A percentile compares a stretch with the other conserved stretches of the same genome.
Conservation (phyloP, 2,888 invertebrate genomes). For the Osmoderma eremita region DNA sequence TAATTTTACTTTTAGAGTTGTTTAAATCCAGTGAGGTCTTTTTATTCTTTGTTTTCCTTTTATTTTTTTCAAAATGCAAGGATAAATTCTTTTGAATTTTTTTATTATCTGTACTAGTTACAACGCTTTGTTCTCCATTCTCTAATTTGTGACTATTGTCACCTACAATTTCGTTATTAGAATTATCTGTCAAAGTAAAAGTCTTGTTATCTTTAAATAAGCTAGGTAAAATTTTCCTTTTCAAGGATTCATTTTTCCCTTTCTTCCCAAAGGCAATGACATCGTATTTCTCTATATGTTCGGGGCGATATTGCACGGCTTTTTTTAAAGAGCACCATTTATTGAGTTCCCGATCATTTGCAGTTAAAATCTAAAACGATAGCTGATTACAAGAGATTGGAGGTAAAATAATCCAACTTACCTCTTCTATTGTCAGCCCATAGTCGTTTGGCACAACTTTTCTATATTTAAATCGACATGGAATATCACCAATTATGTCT, state of each 20-base stretch:
- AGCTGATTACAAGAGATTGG: background rate
- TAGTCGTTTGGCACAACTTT: constrained; percentile 90
- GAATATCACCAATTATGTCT: constrained; percentile 91
- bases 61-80: background rate
- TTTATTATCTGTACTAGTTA: constrained; percentile 3
- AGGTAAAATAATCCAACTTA: constrained; percentile 57
- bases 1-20: background rate
- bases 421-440: constrained; percentile 91
- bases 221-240: constrained; percentile 82
- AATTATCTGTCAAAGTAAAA: background rate
- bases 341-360: constrained; percentile 93
- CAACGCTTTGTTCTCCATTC: constrained; percentile 44
- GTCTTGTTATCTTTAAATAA: constrained; percentile 67
- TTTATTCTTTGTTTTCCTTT: background rate
- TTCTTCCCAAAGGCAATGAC: constrained; percentile 79
- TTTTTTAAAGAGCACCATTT: constrained; percentile 95
- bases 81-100: background rate
- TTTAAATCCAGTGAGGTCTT: constrained; percentile 4
- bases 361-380: constrained; percentile 78
- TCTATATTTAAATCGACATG: constrained; percentile 93
- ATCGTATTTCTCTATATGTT: constrained; percentile 83
- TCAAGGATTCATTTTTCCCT: constrained; percentile 76
- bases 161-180: constrained; percentile 25
- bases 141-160: constrained; percentile 50
- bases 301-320: constrained; percentile 80